phyloP scores from a whole-genome alignment of 1,140 invertebrate species.

The Thaumetopoea pityocampa region DNA sequence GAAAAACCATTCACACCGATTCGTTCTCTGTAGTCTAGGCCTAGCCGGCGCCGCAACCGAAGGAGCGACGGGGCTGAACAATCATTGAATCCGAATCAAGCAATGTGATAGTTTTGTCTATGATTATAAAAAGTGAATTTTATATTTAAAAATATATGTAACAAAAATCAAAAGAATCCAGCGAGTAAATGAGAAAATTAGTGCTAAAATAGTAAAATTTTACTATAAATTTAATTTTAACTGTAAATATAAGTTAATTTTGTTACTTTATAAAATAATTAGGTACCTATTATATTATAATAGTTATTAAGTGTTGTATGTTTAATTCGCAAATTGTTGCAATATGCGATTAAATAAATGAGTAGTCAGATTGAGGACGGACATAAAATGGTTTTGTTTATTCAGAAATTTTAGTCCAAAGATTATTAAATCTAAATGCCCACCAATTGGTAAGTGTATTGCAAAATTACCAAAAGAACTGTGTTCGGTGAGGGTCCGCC shows the following conservation, averaged over 20 bases:
- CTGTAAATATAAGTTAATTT: constrained; percentile 76
- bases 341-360: constrained; percentile 69
- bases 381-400: constrained; percentile 50
- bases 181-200: constrained; percentile 29
- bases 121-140: constrained; percentile 2
- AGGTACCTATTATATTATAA: constrained; percentile 74
- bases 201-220: constrained; percentile 67
- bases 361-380: constrained; percentile 60
- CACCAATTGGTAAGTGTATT: constrained; percentile 63
- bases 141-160: neutral
- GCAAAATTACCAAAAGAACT: constrained; percentile 56
- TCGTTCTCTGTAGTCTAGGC: no score
- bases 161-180: constrained; percentile 13
- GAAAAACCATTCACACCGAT: no score
- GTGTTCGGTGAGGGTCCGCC: no score
- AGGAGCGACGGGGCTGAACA: no score
- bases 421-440: constrained; percentile 60
- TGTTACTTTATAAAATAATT: constrained; percentile 74
- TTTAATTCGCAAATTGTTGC: constrained; percentile 72
- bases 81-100: no score
- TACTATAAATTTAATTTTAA: constrained; percentile 68
- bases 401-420: constrained; percentile 58
- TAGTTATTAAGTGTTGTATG: constrained; percentile 73
- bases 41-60: no score
- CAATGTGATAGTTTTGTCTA: constrained; percentile 13